Evolutionary conservation across 2,888 invertebrate species (phyloP).

Genomic region (Alsophila aescularia): DNA sequence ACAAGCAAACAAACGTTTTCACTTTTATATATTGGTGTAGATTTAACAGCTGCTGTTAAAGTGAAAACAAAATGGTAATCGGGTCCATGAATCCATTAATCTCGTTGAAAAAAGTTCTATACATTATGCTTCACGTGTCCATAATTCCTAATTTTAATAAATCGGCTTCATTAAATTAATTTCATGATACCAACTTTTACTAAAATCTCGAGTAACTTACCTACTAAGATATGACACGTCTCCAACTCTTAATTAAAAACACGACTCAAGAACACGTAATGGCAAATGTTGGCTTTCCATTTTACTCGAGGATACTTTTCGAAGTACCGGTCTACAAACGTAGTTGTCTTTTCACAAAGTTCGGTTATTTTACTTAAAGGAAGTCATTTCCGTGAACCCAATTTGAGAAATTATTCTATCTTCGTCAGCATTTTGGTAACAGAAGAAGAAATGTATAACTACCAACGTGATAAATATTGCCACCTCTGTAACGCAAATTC

Average conservation of each 20-base stretch:
- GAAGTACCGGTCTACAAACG: slow-evolving; percentile 45
- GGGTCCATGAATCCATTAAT: too few relatives aligned
- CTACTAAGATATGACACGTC: slow-evolving; percentile 50
- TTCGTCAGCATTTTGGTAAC: background rate
- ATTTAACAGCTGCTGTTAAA: too few relatives aligned
- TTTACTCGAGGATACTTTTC: slow-evolving; percentile 60
- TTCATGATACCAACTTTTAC: too few relatives aligned
- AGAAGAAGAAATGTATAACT: background rate
- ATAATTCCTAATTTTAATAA: too few relatives aligned
- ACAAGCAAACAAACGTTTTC: too few relatives aligned
- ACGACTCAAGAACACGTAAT: slow-evolving; percentile 64
- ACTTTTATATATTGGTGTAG: too few relatives aligned
- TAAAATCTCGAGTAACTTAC: background rate
- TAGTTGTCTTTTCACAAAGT: slow-evolving; percentile 47
- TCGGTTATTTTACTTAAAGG: slow-evolving; percentile 33
- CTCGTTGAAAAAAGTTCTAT: too few relatives aligned
- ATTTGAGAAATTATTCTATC: background rate
- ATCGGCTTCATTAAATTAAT: too few relatives aligned
- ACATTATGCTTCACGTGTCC: too few relatives aligned
- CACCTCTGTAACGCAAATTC: too few relatives aligned
- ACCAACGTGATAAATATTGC: too few relatives aligned
- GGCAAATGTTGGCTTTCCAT: slow-evolving; percentile 74
- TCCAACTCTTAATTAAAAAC: slow-evolving; percentile 71
- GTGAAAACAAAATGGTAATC: too few relatives aligned
- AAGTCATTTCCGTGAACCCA: slow-evolving; percentile 31